Evolutionary conservation across 2,113 vertebrate species (phyloP).

Genomic region (Neodontobutis hainanensis): DNA sequence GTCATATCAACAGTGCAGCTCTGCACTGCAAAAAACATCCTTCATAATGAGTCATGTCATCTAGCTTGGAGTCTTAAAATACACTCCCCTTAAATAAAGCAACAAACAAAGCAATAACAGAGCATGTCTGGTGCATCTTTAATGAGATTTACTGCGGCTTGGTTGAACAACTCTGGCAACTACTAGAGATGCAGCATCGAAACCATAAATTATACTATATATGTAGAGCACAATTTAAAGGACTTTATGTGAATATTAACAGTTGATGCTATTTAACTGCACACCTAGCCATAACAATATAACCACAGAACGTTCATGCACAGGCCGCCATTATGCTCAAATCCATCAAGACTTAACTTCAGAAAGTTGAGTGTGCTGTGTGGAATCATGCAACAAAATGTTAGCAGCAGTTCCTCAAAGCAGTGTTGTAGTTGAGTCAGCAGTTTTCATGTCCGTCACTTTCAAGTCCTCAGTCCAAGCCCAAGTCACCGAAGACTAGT

Average conservation of each 20-base stretch:
- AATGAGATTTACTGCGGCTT: slow-evolving; percentile 15
- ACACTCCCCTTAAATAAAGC: slow-evolving; percentile 35
- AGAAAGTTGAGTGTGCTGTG: no score
- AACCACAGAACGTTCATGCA: no score
- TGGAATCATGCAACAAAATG: no score
- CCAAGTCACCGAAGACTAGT: no score
- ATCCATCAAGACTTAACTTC: no score
- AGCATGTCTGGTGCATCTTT: slow-evolving; percentile 3
- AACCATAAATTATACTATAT: neutral
- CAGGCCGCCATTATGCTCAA: no score
- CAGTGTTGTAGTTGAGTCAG: no score
- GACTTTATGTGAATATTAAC: neutral
- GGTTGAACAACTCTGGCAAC: slow-evolving; percentile 1
- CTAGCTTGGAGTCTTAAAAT: slow-evolving; percentile 23
- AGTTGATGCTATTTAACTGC: neutral
- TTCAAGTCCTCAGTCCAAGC: no score
- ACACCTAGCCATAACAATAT: no score
- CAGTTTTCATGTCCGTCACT: no score
- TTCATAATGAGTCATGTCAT: slow-evolving; percentile 51
- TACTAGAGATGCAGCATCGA: neutral
- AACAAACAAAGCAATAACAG: slow-evolving; percentile 25
- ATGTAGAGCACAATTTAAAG: neutral
- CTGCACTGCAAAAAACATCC: slow-evolving; percentile 28
- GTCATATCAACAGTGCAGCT: slow-evolving; percentile 26
- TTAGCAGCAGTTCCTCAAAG: no score